Conservation (phyloP, 2,113 vertebrate genomes). For the Pyrgilauda ruficollis region DNA sequence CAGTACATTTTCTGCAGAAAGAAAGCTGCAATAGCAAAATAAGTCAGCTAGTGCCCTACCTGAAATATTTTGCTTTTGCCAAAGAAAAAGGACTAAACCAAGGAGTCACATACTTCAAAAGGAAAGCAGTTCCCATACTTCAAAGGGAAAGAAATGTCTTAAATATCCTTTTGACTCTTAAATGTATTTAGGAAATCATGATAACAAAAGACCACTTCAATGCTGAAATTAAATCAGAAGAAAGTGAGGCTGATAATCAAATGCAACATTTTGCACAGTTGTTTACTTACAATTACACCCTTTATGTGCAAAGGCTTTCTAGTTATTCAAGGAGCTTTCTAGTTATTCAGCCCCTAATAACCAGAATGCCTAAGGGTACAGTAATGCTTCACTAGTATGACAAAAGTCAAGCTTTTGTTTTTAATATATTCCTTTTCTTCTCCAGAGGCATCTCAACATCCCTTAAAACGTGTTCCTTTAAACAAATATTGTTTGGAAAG, state of each 20-base stretch:
- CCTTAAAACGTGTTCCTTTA: not conserved
- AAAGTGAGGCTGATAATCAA: not conserved
- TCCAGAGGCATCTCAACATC: not conserved
- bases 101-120: not conserved
- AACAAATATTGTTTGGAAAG: not conserved
- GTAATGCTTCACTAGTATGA: not conserved
- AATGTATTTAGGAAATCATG: not conserved
- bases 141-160: not conserved
- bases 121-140: not conserved
- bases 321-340: not conserved
- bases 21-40: not conserved
- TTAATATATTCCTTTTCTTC: not conserved
- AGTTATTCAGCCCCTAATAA: not conserved
- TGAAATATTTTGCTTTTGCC: not conserved
- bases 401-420: not conserved
- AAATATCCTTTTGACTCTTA: not conserved
- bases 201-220: not conserved
- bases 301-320: not conserved
- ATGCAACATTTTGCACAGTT: not conserved
- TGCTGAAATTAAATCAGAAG: not conserved
- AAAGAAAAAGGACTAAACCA: not conserved
- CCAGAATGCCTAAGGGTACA: not conserved
- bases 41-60: not conserved
- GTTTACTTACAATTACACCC: not conserved
- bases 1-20: not conserved